Percentiles rank a stretch among this genome's conserved stretches.
phyloP scores from a whole-genome alignment of 2,797 vertebrate genomes.

The Sylvilagus floridanus region DNA sequence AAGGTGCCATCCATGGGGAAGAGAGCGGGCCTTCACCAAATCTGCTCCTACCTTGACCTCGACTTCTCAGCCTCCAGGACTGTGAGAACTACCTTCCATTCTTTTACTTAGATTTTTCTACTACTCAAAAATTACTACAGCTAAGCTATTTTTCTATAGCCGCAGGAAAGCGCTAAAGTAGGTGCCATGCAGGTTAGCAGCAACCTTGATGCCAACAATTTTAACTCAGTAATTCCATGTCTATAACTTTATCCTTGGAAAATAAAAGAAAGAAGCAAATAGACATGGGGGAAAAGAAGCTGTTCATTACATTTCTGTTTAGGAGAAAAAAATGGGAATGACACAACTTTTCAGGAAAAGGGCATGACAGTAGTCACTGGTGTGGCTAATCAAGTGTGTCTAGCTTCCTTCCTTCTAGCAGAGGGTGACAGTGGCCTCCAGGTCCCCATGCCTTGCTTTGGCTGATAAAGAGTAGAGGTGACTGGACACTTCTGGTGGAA shows the following conservation, averaged over 20 bases:
- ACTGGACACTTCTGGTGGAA: background rate
- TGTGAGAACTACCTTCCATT: background rate
- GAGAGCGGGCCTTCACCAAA: background rate
- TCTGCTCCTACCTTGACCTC: background rate
- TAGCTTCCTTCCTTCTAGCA: background rate
- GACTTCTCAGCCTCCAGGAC: background rate
- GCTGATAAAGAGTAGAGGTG: background rate
- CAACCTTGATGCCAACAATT: background rate
- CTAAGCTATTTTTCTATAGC: background rate
- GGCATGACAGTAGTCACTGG: background rate
- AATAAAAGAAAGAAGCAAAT: background rate
- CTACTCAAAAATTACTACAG: background rate
- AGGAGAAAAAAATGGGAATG: background rate
- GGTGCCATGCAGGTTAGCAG: background rate
- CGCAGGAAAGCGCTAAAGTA: background rate
- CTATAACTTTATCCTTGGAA: background rate
- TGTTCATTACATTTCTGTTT: background rate
- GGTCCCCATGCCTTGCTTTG: background rate
- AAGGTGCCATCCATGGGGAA: background rate
- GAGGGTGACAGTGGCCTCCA: background rate
- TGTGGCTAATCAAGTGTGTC: background rate
- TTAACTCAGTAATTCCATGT: background rate
- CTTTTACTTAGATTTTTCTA: background rate
- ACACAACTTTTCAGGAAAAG: background rate
- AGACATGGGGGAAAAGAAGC: background rate